phyloP scores from a whole-genome alignment of 2,888 invertebrate species.

The Lacanobia wlatinum region DNA sequence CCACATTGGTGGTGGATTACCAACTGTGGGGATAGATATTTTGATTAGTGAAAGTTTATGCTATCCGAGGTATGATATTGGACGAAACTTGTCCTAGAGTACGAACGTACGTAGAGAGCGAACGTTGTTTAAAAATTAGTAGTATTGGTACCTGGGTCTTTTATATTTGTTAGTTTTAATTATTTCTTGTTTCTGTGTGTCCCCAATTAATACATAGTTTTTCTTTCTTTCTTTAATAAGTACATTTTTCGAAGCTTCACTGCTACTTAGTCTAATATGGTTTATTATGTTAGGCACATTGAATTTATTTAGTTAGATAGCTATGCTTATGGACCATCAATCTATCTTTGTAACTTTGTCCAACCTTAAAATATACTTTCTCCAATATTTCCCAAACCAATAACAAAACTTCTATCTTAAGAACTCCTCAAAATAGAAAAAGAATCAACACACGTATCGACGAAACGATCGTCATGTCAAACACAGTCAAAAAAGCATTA shows the following conservation, averaged over 20 bases:
- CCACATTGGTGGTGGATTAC: conserved; percentile 96
- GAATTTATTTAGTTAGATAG: too few species aligned
- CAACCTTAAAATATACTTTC: neutral
- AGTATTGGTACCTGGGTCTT: too few species aligned
- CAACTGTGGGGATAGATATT: conserved; percentile 79
- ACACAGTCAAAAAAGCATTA: conserved; percentile 69
- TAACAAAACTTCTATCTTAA: conserved; percentile 15
- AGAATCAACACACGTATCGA: conserved; percentile 41
- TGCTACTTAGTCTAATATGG: too few species aligned
- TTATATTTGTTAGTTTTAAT: too few species aligned
- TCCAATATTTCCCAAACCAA: neutral
- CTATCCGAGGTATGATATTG: neutral
- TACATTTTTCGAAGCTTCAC: too few species aligned
- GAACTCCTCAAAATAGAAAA: conserved; percentile 48
- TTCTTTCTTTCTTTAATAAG: too few species aligned
- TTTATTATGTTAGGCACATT: too few species aligned
- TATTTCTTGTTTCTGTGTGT: too few species aligned
- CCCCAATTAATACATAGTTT: too few species aligned
- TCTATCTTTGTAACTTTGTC: neutral
- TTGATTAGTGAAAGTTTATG: neutral
- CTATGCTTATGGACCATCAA: neutral
- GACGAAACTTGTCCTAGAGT: neutral
- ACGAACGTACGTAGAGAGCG: too few species aligned
- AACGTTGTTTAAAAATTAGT: too few species aligned
- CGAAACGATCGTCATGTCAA: conserved; percentile 38